Percentiles rank a stretch among this genome's conserved stretches.
These are phyloP conservation scores for Drosophila monieri DNA, from an alignment of 2,888 invertebrate species.

Conservation along the genomic window DNA sequence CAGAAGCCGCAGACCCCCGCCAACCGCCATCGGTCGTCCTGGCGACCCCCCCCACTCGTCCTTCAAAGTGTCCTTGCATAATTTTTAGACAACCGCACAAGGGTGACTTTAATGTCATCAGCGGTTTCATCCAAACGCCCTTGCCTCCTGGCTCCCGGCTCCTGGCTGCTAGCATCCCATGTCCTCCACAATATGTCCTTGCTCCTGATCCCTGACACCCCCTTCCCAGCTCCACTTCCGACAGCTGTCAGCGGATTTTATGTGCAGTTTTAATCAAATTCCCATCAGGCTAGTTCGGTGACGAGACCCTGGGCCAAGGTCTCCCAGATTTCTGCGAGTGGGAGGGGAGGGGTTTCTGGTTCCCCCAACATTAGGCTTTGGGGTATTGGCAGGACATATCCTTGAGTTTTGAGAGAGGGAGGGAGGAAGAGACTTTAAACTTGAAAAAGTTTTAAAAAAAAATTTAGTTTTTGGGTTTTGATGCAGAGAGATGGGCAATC, in stretches of 20 bases:
- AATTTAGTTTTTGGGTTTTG: too few relatives aligned
- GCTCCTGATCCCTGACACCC: neutral
- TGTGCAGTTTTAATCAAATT: conserved; percentile 61
- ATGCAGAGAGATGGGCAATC: too few relatives aligned
- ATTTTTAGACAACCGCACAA: conserved; percentile 54
- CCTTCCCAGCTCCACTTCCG: conserved; percentile 23
- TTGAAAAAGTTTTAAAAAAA: too few relatives aligned
- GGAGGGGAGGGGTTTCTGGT: neutral
- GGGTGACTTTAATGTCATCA: conserved; percentile 61
- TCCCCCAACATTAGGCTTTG: neutral
- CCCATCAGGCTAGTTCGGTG: conserved; percentile 41
- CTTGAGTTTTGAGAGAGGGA: too few relatives aligned
- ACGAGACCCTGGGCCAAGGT: neutral
- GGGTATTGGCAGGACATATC: too few relatives aligned
- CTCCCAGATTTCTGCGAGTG: neutral
- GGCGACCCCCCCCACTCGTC: too few relatives aligned
- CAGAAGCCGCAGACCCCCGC: conserved; percentile 17
- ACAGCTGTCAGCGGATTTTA: conserved; percentile 57
- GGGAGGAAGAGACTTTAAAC: too few relatives aligned
- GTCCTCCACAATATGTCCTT: neutral
- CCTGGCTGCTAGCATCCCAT: too few relatives aligned
- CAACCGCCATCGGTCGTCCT: neutral
- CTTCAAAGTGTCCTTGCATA: conserved; percentile 53
- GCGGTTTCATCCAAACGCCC: conserved; percentile 32
- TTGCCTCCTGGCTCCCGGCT: neutral